These are phyloP conservation scores for Gambusia holbrooki DNA, from an alignment of 2,113 vertebrate genomes.

Conservation along the genomic window DNA sequence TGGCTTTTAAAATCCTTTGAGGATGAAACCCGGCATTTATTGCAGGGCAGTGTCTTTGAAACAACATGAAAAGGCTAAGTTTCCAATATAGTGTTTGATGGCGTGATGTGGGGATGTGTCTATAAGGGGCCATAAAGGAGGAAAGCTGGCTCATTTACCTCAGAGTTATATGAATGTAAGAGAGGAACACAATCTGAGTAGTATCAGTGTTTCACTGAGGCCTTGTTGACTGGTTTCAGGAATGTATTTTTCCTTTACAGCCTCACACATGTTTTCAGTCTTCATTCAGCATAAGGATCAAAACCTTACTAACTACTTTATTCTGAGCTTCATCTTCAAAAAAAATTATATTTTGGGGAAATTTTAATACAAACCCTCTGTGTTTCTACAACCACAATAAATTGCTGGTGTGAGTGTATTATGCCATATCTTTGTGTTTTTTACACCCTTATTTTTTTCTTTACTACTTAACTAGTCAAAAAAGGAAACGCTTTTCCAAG, in stretches of 20 bases:
- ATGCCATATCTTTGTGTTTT: conserved; percentile 7
- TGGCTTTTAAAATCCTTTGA: conserved; percentile 74
- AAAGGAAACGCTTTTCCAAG: conserved; percentile 25
- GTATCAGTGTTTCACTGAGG: neutral
- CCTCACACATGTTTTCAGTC: neutral
- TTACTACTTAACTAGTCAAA: too few species aligned
- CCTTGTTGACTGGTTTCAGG: neutral
- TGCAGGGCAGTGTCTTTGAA: conserved; percentile 62
- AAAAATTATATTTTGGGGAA: conserved; percentile 10
- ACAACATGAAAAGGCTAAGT: conserved; percentile 71
- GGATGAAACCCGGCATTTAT: conserved; percentile 68
- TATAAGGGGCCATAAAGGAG: conserved; percentile 25
- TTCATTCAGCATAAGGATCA: conserved; percentile 18
- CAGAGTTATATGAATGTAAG: neutral
- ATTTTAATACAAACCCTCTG: conserved; percentile 6
- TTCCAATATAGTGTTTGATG: conserved; percentile 22
- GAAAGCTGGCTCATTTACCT: conserved; percentile 2
- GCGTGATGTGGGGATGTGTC: conserved; percentile 10
- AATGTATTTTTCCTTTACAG: neutral
- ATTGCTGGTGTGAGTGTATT: conserved; percentile 4
- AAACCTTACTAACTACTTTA: conserved; percentile 17
- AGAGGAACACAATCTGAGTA: conserved; percentile 6
- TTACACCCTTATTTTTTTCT: conserved; percentile 4
- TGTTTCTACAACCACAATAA: conserved; percentile 8
- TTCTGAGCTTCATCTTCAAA: conserved; percentile 14